Evolutionary conservation across 2,113 vertebrate species (phyloP).

Genomic region (Leptodactylus fuscus): DNA sequence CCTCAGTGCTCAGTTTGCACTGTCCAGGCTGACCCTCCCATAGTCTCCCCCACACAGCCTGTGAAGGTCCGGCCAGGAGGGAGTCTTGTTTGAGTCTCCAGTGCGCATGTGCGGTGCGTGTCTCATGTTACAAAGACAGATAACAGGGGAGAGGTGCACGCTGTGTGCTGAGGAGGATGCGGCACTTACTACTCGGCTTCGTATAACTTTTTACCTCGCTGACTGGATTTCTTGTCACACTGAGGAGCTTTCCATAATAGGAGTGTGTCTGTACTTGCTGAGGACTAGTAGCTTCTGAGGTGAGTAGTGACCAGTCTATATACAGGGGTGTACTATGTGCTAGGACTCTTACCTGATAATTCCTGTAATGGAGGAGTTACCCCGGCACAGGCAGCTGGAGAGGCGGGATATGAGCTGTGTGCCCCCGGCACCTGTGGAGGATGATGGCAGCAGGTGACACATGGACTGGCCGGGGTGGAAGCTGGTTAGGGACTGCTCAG

Average conservation of each 20-base stretch:
- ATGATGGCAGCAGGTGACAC: conserved; percentile 38
- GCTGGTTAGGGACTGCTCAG: too few relatives aligned
- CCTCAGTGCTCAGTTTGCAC: background rate
- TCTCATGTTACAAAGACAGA: conserved; percentile 42
- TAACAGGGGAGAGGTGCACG: conserved; percentile 34
- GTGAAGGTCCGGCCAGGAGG: conserved; percentile 27
- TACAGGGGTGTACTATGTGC: too few relatives aligned
- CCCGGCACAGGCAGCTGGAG: background rate
- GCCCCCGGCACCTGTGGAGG: too few relatives aligned
- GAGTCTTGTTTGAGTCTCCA: background rate
- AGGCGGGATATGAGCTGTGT: background rate
- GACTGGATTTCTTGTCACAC: background rate
- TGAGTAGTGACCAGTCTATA: background rate
- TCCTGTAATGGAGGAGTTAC: background rate
- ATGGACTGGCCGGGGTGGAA: background rate
- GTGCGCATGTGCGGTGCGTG: conserved; percentile 28
- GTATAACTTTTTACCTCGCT: background rate
- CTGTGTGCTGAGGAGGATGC: conserved; percentile 20
- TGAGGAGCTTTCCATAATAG: background rate
- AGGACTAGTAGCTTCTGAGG: background rate
- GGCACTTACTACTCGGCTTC: background rate
- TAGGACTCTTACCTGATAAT: too few relatives aligned
- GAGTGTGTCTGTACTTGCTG: too few relatives aligned
- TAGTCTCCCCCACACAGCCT: conserved; percentile 28
- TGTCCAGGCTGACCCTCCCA: conserved; percentile 11